Evolutionary conservation across 2,888 invertebrate species (phyloP), one percentile per base, ranked within the genome.

Genomic region (Diaperis boleti): DNA sequence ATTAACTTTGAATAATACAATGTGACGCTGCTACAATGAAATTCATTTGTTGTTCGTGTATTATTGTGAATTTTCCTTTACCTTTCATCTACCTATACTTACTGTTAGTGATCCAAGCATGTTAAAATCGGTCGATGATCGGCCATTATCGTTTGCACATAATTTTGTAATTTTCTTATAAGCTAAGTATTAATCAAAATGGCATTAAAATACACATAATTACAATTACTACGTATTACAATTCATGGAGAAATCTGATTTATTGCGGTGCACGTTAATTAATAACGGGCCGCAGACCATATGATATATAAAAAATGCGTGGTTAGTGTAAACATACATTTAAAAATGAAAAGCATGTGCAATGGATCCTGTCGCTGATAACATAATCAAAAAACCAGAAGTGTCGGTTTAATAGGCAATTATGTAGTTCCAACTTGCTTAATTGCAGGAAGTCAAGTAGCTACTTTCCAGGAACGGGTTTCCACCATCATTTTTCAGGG

Each of bases 321-420:
- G 11, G 33, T 33, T 26, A 3, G 26, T 26, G 18, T 41, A 41
- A 41, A 44, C 13, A 26, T 5, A 13, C 13, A 13, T 44, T 44
- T 20, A 44, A 39, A 45, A 45, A 8, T 45, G 14, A 45, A 45
- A 13, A 18, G 5, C 45, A 20, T 50, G 18, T 50, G n/a, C 10
- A 50, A 20, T 50, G 49, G 17, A 33, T 49, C 33, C 33, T 6
- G 3, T 49, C 11, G n/a, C 49, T 49, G 49, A 47, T 47, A 47
- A 47, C 47, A 47, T 15, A 18, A 49, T 35, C 18, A 18, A 49
- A 49, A 49, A 49, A 33, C 18, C 33, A 22, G 35, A 52, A 39
- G 37, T 52, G 52, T 52, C 39, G 13, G 52, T 49, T 49, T 39
- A 52, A 52, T 52, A 52, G 37, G 52, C 26, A 52, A 52, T 52